A percentile compares a stretch with the other conserved stretches of the same genome.
These are phyloP conservation scores for Odontothrips loti DNA, from an alignment of 2,888 invertebrate species.

Conservation along the genomic window DNA sequence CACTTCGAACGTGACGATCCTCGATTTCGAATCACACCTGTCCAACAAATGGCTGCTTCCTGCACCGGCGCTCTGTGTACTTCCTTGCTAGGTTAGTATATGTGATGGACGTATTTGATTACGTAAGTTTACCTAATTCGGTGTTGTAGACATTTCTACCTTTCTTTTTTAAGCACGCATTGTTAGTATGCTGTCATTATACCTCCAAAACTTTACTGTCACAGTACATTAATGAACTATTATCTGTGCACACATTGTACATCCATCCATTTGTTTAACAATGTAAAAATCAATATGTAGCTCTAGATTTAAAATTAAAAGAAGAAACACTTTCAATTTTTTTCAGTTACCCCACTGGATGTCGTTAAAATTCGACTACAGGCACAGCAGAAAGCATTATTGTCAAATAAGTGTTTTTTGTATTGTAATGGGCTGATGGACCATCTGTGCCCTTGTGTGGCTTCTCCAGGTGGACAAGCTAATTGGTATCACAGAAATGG, in stretches of 20 bases:
- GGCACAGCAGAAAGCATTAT: constrained; percentile 79
- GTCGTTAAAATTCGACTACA: constrained; percentile 98
- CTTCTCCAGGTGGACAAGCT: constrained; percentile 45
- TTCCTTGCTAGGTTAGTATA: constrained; percentile 73
- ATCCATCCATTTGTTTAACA: not conserved
- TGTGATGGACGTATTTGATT: constrained; percentile 22
- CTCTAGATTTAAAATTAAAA: too few species aligned
- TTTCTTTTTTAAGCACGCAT: too few species aligned
- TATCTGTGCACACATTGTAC: not conserved
- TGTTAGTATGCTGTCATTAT: not conserved
- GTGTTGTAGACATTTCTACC: too few species aligned
- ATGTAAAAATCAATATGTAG: too few species aligned
- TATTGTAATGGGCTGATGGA: constrained; percentile 99
- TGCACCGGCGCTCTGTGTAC: constrained; percentile 86
- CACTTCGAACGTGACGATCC: constrained; percentile 57
- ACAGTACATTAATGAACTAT: not conserved
- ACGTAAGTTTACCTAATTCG: not conserved
- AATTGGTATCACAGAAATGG: constrained; percentile 60
- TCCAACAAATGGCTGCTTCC: constrained; percentile 80
- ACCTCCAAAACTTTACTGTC: not conserved
- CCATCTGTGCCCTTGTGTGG: constrained; percentile 82
- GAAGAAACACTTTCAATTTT: constrained; percentile 29
- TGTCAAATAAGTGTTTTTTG: constrained; percentile 83
- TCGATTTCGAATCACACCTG: constrained; percentile 67
- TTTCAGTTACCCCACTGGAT: constrained; percentile 93